These are phyloP conservation scores for Aphelinus certus DNA, from an alignment of 1,140 invertebrate genomes.

Conservation along the genomic window DNA sequence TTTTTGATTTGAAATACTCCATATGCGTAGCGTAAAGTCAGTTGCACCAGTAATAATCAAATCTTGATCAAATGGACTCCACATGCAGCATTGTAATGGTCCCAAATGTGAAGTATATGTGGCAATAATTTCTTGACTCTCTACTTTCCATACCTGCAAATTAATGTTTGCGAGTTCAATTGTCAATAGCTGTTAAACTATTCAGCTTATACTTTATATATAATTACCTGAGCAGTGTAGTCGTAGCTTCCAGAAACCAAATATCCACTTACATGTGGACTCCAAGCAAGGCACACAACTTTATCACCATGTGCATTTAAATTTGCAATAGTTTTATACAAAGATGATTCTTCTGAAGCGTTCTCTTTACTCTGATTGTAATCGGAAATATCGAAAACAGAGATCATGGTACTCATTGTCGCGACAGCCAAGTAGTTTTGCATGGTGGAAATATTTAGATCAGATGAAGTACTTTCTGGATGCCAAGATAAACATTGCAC, in stretches of 20 bases:
- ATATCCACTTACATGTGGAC: constrained; percentile 73
- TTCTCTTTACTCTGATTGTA: constrained; percentile 25
- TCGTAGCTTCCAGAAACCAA: constrained; percentile 78
- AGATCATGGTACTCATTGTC: constrained; percentile 66
- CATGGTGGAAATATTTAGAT: constrained; percentile 67
- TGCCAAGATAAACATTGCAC: constrained; percentile 77
- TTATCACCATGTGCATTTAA: constrained; percentile 70
- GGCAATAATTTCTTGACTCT: constrained; percentile 66
- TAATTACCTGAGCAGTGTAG: constrained; percentile 71
- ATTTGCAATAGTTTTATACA: constrained; percentile 62
- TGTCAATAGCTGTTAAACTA: constrained; percentile 34
- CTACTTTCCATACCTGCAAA: constrained; percentile 77
- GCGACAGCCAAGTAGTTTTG: constrained; percentile 73
- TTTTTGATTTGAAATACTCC: constrained; percentile 64
- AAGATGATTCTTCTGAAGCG: constrained; percentile 15
- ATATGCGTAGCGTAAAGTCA: constrained; percentile 71
- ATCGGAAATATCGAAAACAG: constrained; percentile 67
- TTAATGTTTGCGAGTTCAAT: too few species aligned
- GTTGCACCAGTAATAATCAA: constrained; percentile 71
- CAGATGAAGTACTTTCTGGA: constrained; percentile 71
- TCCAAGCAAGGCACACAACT: constrained; percentile 76
- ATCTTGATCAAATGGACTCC: constrained; percentile 73
- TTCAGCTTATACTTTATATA: background rate
- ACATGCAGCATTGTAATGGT: constrained; percentile 68
- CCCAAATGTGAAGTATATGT: constrained; percentile 68